phyloP scores from a whole-genome alignment of 2,888 invertebrate species.

The Hypolimnas misippus region DNA sequence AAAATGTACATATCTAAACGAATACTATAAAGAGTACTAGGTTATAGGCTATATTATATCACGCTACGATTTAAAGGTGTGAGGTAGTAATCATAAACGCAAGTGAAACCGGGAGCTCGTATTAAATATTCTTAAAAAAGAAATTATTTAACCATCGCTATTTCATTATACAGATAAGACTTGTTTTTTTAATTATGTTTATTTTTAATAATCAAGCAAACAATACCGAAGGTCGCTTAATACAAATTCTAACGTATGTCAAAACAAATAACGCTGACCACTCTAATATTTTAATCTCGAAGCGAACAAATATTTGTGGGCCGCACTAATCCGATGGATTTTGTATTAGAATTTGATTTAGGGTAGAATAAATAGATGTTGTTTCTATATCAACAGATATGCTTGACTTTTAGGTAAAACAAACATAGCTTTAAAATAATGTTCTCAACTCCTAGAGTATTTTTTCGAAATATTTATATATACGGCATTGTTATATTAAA shows the following conservation, averaged over 20 bases:
- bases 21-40: too few relatives aligned
- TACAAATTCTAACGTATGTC: constrained; percentile 47
- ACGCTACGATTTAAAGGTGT: too few relatives aligned
- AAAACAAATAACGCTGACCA: constrained; percentile 59
- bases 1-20: too few relatives aligned
- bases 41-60: too few relatives aligned
- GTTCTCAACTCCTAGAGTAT: too few relatives aligned
- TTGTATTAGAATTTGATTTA: constrained; percentile 40
- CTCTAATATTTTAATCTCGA: constrained; percentile 66
- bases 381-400: constrained; percentile 38
- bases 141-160: too few relatives aligned
- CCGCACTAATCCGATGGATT: constrained; percentile 47
- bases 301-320: constrained; percentile 61
- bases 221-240: constrained; percentile 35
- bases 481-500: too few relatives aligned
- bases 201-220: constrained; percentile 34
- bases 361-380: constrained; percentile 32
- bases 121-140: too few relatives aligned
- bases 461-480: too few relatives aligned
- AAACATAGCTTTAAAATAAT: too few relatives aligned
- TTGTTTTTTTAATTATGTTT: constrained; percentile 16
- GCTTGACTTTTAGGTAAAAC: neutral
- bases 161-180: neutral
- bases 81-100: too few relatives aligned
- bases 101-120: too few relatives aligned